Conservation (phyloP, 2,888 invertebrate genomes). For the Drosophila putrida region DNA sequence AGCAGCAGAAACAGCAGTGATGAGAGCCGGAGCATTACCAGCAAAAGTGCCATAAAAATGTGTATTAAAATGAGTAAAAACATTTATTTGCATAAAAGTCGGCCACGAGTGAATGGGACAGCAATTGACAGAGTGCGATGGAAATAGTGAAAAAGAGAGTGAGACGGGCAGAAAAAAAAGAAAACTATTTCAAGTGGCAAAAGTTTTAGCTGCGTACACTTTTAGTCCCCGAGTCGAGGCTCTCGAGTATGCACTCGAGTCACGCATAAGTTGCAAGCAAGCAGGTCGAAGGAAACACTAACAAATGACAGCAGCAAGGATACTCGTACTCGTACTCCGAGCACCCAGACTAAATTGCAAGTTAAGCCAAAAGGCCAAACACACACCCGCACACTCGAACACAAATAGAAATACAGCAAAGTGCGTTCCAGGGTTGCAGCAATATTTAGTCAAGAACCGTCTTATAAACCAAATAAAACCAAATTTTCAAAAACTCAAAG, state of each 20-base stretch:
- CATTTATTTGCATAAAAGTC: slow-evolving; percentile 80
- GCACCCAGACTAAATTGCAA: slow-evolving; percentile 70
- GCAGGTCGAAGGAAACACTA: slow-evolving; percentile 74
- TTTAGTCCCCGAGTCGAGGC: slow-evolving; percentile 66
- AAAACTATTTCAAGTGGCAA: slow-evolving; percentile 78
- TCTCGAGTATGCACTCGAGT: slow-evolving; percentile 77
- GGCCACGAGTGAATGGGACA: slow-evolving; percentile 56
- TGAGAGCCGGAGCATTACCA: slow-evolving; percentile 64
- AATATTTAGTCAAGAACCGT: slow-evolving; percentile 25
- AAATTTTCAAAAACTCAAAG: slow-evolving; percentile 1
- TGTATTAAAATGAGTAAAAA: slow-evolving; percentile 81
- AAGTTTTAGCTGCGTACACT: slow-evolving; percentile 81
- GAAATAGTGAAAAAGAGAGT: slow-evolving; percentile 8
- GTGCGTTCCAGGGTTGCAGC: slow-evolving; percentile 48
- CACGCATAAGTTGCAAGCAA: slow-evolving; percentile 78
- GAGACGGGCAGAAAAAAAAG: slow-evolving; percentile 30
- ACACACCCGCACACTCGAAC: slow-evolving; percentile 14
- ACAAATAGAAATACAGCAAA: slow-evolving; percentile 7
- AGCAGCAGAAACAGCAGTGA: slow-evolving; percentile 34
- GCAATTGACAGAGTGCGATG: slow-evolving; percentile 50
- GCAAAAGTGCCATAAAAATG: slow-evolving; percentile 79
- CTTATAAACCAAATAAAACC: slow-evolving; percentile 16
- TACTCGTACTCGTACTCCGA: slow-evolving; percentile 41
- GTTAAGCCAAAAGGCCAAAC: slow-evolving; percentile 74
- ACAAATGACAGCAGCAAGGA: slow-evolving; percentile 65